Conservation (phyloP, 2,113 vertebrate genomes). For the Sterna hirundo region DNA sequence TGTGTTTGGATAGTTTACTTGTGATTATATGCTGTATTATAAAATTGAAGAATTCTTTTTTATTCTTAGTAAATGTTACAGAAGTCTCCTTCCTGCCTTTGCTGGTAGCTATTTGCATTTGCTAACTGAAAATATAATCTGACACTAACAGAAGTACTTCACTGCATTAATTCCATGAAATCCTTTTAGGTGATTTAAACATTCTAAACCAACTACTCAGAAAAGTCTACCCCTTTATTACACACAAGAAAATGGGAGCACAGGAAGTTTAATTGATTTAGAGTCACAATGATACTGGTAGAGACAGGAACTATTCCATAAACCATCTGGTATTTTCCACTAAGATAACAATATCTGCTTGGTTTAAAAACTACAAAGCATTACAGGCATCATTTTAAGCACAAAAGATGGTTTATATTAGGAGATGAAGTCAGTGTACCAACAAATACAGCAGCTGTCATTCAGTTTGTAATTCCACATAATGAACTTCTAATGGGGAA, state of each 20-base stretch:
- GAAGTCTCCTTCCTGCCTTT: background rate
- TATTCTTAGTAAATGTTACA: background rate
- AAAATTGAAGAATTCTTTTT: background rate
- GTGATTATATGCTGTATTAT: background rate
- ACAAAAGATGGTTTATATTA: background rate
- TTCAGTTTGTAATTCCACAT: background rate
- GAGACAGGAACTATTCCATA: background rate
- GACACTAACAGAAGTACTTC: background rate
- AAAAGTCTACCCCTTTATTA: background rate
- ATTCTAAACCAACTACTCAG: background rate
- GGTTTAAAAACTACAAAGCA: background rate
- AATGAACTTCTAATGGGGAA: background rate
- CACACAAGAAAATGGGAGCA: background rate
- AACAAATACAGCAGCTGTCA: background rate
- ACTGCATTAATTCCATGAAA: background rate
- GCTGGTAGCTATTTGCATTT: background rate
- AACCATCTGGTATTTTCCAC: background rate
- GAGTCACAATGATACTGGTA: background rate
- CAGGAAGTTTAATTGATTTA: background rate
- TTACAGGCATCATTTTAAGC: background rate
- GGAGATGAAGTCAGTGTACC: background rate
- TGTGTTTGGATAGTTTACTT: background rate
- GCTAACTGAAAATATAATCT: background rate
- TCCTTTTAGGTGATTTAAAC: background rate
- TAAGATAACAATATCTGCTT: background rate